Evolutionary conservation across 2,113 vertebrate genomes (phyloP).

Genomic region (Casuarius casuarius): DNA sequence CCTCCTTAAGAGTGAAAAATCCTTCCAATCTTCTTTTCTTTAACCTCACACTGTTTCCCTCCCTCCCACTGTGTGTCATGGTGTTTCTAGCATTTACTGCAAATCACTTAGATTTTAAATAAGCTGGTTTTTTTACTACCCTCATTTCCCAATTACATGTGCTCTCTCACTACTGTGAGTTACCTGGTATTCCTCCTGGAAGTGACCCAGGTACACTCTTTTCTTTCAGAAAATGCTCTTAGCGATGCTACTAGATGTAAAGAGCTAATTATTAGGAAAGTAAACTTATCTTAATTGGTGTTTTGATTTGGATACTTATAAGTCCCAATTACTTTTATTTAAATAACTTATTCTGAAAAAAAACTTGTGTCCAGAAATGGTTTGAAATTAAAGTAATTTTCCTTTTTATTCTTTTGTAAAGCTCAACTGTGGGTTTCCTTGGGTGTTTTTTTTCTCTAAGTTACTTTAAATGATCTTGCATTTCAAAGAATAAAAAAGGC

Average conservation of each 20-base stretch:
- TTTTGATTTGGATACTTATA: not conserved
- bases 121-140: not conserved
- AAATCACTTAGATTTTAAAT: not conserved
- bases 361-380: not conserved
- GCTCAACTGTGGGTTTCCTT: not conserved
- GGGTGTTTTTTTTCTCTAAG: not conserved
- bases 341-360: not conserved
- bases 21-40: not conserved
- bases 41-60: not conserved
- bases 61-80: not conserved
- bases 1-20: not conserved
- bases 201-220: not conserved
- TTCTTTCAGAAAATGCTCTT: not conserved
- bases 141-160: not conserved
- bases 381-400: not conserved
- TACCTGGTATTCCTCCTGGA: not conserved
- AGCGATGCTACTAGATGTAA: not conserved
- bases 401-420: not conserved
- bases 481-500: not conserved
- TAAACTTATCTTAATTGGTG: not conserved
- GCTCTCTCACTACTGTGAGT: not conserved
- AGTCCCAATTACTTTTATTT: not conserved
- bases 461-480: not conserved
- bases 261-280: not conserved
- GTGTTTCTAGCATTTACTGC: not conserved